These are phyloP conservation scores for Limnephilus rhombicus DNA, from an alignment of 2,888 invertebrate species.

Conservation along the genomic window DNA sequence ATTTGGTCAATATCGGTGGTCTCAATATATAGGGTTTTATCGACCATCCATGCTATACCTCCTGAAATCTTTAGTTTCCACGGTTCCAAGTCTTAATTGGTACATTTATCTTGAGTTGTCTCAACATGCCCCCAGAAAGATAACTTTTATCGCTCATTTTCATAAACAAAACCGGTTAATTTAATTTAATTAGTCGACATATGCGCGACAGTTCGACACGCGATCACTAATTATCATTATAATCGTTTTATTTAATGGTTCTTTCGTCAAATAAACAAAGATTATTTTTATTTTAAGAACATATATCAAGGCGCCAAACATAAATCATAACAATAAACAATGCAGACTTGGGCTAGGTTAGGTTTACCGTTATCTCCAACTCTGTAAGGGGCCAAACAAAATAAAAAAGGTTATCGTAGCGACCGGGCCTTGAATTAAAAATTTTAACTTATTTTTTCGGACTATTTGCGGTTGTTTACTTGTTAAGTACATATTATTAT, in stretches of 20 bases:
- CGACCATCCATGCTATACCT: too few species aligned
- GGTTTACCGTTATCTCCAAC: neutral
- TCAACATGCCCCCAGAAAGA: neutral
- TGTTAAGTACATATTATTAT: too few species aligned
- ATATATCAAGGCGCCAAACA: neutral
- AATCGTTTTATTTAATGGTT: neutral
- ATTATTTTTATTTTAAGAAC: neutral
- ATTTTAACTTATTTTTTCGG: too few species aligned
- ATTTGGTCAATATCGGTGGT: too few species aligned
- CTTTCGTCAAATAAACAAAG: neutral
- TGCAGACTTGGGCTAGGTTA: neutral
- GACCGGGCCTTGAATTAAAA: too few species aligned
- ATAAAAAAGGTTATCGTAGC: too few species aligned
- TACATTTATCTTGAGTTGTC: neutral
- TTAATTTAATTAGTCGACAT: neutral
- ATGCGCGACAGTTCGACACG: neutral
- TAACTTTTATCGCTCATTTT: neutral
- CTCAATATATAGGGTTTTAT: too few species aligned
- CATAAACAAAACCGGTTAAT: neutral
- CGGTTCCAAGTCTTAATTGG: neutral
- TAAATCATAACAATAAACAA: neutral
- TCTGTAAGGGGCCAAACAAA: neutral
- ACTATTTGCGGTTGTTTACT: too few species aligned
- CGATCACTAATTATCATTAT: neutral
- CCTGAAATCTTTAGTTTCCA: neutral